Percentiles rank a stretch among this genome's conserved stretches.
Conservation (phyloP, 2,888 invertebrate genomes). For the Calliphora vomitoria region DNA sequence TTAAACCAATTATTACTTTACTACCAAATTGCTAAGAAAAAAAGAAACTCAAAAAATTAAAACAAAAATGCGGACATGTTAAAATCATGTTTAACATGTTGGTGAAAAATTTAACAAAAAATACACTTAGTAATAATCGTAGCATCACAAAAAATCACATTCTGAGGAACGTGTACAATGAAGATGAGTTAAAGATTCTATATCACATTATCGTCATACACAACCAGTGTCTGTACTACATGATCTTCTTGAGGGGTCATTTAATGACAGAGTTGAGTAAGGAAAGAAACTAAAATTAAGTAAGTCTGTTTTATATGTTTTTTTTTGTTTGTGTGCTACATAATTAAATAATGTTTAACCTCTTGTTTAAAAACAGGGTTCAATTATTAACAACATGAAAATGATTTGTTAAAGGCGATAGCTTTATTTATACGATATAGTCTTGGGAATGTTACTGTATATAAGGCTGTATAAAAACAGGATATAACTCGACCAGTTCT, state of each 20-base stretch:
- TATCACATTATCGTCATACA: conserved; percentile 41
- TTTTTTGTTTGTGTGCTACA: conserved; percentile 34
- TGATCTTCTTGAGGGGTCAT: conserved; percentile 42
- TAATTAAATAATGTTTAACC: conserved; percentile 53
- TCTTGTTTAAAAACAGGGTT: conserved; percentile 10
- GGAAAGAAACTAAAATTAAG: conserved; percentile 14
- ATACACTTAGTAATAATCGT: conserved; percentile 31
- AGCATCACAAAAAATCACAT: conserved; percentile 73
- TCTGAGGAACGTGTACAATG: conserved; percentile 58
- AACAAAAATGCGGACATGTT: conserved; percentile 69
- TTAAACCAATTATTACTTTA: conserved; percentile 82
- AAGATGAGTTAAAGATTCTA: conserved; percentile 22
- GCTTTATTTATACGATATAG: too few species aligned
- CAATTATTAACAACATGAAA: conserved; percentile 9
- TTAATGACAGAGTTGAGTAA: conserved; percentile 56
- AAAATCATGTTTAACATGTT: conserved; percentile 74
- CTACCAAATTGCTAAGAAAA: conserved; percentile 80
- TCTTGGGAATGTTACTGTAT: too few species aligned
- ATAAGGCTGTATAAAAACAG: too few species aligned
- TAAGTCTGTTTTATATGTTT: conserved; percentile 38
- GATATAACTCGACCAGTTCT: too few species aligned
- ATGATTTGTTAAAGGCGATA: too few species aligned
- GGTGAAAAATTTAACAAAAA: conserved; percentile 55
- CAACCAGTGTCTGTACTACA: background rate
- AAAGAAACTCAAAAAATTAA: conserved; percentile 38